A percentile compares a stretch with the other conserved stretches of the same genome.
Evolutionary conservation across 1,140 invertebrate species (phyloP).

Genomic region (Limonius californicus): DNA sequence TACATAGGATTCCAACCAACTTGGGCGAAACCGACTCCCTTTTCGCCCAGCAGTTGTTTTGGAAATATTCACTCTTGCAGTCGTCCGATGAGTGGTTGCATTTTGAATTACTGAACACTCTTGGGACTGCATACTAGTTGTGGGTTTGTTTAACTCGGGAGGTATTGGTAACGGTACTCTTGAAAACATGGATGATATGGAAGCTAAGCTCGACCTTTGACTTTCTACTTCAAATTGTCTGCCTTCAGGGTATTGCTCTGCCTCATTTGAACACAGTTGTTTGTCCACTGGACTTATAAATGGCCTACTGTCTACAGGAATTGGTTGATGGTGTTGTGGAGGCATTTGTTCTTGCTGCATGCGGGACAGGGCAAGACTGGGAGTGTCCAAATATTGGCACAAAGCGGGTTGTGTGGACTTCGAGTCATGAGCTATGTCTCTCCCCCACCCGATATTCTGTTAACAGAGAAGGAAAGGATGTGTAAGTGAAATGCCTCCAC

Average conservation of each 20-base stretch:
- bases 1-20: constrained; percentile 62
- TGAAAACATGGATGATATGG: constrained; percentile 28
- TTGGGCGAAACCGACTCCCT: constrained; percentile 58
- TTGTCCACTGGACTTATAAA: not conserved
- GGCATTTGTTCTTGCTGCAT: not conserved
- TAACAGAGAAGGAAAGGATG: constrained; percentile 66
- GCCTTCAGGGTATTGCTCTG: not conserved
- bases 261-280: not conserved
- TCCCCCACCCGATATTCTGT: constrained; percentile 55
- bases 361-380: not conserved
- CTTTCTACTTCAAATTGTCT: not conserved
- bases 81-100: constrained; percentile 19
- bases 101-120: constrained; percentile 51
- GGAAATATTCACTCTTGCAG: constrained; percentile 13
- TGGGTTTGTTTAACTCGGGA: constrained; percentile 29
- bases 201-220: constrained; percentile 9
- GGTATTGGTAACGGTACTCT: constrained; percentile 32
- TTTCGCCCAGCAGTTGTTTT: constrained; percentile 48
- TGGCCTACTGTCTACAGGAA: not conserved
- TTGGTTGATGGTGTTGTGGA: not conserved
- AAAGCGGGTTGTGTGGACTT: not conserved
- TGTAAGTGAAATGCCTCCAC: constrained; percentile 45
- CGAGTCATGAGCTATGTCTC: constrained; percentile 18
- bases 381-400: not conserved
- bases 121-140: constrained; percentile 34